Base-by-base conservation (phyloP, 2,797 vertebrate genomes). In the Pangasius sanitwongsei region DNA sequence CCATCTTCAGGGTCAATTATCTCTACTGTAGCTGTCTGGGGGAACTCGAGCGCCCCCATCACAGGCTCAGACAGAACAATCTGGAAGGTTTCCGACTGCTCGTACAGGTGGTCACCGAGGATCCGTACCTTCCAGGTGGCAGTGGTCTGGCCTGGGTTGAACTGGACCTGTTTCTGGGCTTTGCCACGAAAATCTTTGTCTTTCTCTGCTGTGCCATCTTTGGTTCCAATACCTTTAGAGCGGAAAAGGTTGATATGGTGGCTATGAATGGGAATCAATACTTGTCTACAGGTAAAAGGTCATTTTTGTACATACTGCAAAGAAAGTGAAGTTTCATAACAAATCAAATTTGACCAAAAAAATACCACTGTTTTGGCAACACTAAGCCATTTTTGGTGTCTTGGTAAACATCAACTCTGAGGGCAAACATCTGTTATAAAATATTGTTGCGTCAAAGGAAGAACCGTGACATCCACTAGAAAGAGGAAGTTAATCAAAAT, bases 131-230 rank as follows among this genome's bases (percentile, higher is more conserved):
- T 90, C 97, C 97, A 97, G 0, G 93, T 94, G 87, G 97, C 97
- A 77, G 93, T 94, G 55, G 93, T 96, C 90, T 97, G 97, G 83
- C 97, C 97, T 0, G 97, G 97, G 92, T 97, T 97, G 93, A 97
- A 97, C 91, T 97, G 97, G 84, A 97, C 97, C 85, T 97, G 97
- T 53, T 95, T 97, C 93, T 97, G 97, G 0, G 96, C 95, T 92
- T 97, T 97, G 63, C 96, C 96, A 92, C 94, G 94, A 91, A 97
- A 97, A 91, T 97, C 97, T 91, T 94, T 95, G 89, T 97, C 96
- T 90, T 95, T 96, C 90, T 93, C 93, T 44, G 97, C 96, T 0
- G 96, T 96, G 41, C 95, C 96, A 80, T 97, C 97, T 89, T 89
- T 94, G 2, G 96, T 97, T 89, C 95, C 92, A 85, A 97, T 97